Conservation (phyloP, 2,888 invertebrate genomes). For the Malthinus flaveolus region DNA sequence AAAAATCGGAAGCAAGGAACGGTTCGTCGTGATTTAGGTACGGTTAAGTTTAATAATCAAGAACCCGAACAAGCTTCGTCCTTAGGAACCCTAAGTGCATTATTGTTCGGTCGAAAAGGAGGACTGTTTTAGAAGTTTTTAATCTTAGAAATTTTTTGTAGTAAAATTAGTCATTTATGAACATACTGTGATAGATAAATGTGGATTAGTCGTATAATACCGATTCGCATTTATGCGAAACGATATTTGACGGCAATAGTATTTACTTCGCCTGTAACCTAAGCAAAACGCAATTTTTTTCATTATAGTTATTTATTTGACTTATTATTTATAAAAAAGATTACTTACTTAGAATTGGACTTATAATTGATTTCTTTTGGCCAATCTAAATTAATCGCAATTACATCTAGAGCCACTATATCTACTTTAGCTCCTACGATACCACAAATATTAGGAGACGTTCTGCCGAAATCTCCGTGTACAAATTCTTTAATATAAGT, state of each 20-base stretch:
- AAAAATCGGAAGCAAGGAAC: constrained; percentile 61
- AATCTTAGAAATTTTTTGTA: too few species aligned
- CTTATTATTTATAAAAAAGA: not conserved
- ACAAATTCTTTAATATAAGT: constrained; percentile 98
- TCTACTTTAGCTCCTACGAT: constrained; percentile 75
- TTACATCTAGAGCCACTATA: constrained; percentile 91
- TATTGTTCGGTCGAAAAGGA: constrained; percentile 84
- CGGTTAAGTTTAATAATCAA: constrained; percentile 50
- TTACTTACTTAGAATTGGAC: not conserved
- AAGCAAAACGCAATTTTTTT: too few species aligned
- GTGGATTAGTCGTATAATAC: too few species aligned
- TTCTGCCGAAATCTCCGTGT: constrained; percentile 93
- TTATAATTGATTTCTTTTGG: constrained; percentile 56
- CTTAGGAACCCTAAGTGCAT: constrained; percentile 76
- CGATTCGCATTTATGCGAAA: too few species aligned
- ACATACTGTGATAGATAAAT: too few species aligned
- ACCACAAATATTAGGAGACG: constrained; percentile 73
- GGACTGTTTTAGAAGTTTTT: constrained; percentile 66
- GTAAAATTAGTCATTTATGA: too few species aligned
- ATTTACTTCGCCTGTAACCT: too few species aligned
- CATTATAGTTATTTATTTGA: not conserved
- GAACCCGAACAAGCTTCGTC: constrained; percentile 46
- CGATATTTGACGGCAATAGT: too few species aligned
- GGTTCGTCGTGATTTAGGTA: constrained; percentile 65
- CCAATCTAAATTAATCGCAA: constrained; percentile 75